A percentile compares a stretch with the other conserved stretches of the same genome.
These are phyloP conservation scores for Muntiacus muntjak DNA, from an alignment of 2,113 vertebrate genomes.

Conservation along the genomic window DNA sequence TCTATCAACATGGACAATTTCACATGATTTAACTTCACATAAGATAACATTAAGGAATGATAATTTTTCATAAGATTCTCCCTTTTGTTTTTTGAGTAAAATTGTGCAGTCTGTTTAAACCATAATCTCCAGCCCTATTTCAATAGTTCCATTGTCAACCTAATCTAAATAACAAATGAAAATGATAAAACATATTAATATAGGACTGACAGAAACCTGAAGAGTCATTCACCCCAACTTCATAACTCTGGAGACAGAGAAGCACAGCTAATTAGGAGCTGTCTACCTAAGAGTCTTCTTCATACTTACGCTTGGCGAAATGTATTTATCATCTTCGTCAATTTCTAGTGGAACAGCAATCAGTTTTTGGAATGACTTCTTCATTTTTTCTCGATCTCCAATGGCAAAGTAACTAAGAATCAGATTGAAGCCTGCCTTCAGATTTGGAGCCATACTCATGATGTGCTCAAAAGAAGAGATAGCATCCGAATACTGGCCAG, in stretches of 20 bases:
- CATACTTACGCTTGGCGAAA: conserved; percentile 87
- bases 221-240: not conserved
- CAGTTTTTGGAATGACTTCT: conserved; percentile 95
- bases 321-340: conserved; percentile 94
- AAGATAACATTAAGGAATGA: not conserved
- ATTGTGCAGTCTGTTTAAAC: not conserved
- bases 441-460: conserved; percentile 91
- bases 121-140: not conserved
- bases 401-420: conserved; percentile 93
- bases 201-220: not conserved
- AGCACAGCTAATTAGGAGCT: not conserved
- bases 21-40: not conserved
- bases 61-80: not conserved
- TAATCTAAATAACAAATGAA: conserved; percentile 10
- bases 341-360: conserved; percentile 91
- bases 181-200: not conserved
- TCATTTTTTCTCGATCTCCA: conserved; percentile 94
- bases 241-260: not conserved
- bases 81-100: not conserved
- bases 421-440: conserved; percentile 94
- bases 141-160: not conserved
- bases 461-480: conserved; percentile 94
- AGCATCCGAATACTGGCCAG: conserved; percentile 93
- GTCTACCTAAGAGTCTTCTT: not conserved
- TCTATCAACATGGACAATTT: not conserved